Evolutionary conservation across 1,140 invertebrate genomes (phyloP).

Genomic region (Cotesia glomerata): DNA sequence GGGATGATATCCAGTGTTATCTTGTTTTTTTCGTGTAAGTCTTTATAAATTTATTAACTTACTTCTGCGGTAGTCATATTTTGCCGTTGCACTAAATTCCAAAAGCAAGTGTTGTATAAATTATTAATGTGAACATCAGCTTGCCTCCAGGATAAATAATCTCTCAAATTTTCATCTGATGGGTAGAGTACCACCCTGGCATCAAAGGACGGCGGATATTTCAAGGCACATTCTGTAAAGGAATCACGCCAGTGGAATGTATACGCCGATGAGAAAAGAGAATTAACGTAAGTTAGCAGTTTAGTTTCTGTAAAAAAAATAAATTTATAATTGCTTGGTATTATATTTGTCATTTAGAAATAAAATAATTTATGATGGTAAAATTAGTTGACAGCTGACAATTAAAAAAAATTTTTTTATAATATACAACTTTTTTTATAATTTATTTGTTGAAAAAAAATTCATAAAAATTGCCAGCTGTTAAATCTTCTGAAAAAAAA

Average conservation of each 20-base stretch:
- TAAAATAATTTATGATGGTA: too few relatives aligned
- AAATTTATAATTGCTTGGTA: conserved; percentile 13
- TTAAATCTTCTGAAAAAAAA: too few relatives aligned
- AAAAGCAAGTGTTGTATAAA: conserved; percentile 96
- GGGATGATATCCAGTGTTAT: too few relatives aligned
- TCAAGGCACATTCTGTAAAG: conserved; percentile 73
- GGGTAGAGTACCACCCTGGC: conserved; percentile 89
- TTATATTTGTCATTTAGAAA: too few relatives aligned
- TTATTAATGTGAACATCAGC: conserved; percentile 98
- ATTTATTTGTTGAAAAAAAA: too few relatives aligned
- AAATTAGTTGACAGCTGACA: too few relatives aligned
- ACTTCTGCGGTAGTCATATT: conserved; percentile 76
- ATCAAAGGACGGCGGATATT: conserved; percentile 93
- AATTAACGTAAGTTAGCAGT: conserved; percentile 83
- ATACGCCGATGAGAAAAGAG: conserved; percentile 88
- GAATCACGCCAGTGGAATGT: conserved; percentile 85
- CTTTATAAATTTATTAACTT: conserved; percentile 30
- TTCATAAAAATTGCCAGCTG: too few relatives aligned
- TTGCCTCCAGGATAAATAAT: conserved; percentile 96
- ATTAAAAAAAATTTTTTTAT: too few relatives aligned
- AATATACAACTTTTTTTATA: too few relatives aligned
- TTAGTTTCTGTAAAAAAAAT: conserved; percentile 69
- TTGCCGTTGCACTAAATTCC: conserved; percentile 83
- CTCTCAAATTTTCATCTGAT: conserved; percentile 82
- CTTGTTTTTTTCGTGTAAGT: too few relatives aligned